Percentiles rank a stretch among this genome's conserved stretches.
phyloP scores from a whole-genome alignment of 2,888 invertebrate species.

The Escarpia spicata region DNA sequence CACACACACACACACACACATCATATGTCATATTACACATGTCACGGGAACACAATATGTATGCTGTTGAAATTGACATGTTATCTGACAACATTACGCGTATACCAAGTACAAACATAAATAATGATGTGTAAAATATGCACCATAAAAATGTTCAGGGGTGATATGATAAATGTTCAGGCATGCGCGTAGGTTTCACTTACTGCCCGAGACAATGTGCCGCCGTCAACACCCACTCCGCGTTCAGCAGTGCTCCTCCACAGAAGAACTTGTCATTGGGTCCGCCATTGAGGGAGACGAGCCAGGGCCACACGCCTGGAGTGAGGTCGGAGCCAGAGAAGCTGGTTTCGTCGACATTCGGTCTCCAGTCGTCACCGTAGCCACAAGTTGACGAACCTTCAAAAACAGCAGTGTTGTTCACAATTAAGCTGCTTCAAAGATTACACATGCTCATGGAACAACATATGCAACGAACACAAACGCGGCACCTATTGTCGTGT shows the following conservation, averaged over 20 bases:
- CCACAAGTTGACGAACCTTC: not conserved
- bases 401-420: not conserved
- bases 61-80: too few relatives aligned
- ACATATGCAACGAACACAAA: not conserved
- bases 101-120: too few relatives aligned
- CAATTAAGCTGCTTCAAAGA: not conserved
- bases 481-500: not conserved
- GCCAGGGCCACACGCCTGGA: conserved; percentile 19
- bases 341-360: not conserved
- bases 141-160: too few relatives aligned
- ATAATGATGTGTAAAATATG: too few relatives aligned
- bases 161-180: too few relatives aligned
- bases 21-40: too few relatives aligned
- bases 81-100: too few relatives aligned
- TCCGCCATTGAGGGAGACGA: not conserved
- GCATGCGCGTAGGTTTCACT: not conserved
- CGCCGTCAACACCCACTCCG: conserved; percentile 19
- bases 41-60: too few relatives aligned
- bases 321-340: not conserved
- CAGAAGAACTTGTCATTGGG: conserved; percentile 17
- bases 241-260: conserved; percentile 14
- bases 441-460: not conserved
- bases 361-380: not conserved
- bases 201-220: conserved; percentile 19
- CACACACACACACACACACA: too few relatives aligned